Evolutionary conservation across 2,797 vertebrate genomes (phyloP).

Genomic region (Limnodromus scolopaceus): DNA sequence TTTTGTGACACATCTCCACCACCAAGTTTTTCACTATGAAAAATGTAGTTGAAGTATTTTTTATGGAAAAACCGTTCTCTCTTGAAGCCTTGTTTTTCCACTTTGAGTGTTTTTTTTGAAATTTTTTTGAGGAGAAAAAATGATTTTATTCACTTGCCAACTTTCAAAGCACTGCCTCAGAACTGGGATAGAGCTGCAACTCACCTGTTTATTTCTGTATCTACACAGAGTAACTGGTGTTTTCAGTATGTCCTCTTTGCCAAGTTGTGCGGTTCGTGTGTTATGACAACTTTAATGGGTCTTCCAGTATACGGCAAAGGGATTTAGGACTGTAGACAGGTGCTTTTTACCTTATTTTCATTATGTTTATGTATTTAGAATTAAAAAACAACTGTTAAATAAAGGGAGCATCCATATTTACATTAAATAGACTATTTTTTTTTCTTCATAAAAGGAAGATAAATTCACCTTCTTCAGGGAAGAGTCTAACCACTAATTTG

Average conservation of each 20-base stretch:
- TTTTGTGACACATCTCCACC: not conserved
- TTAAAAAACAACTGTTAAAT: not conserved
- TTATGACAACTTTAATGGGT: not conserved
- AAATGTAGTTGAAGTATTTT: not conserved
- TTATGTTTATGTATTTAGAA: too few relatives aligned
- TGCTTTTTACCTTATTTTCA: not conserved
- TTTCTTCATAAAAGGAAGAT: not conserved
- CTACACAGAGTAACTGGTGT: not conserved
- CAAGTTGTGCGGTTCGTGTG: not conserved
- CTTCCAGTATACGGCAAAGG: not conserved
- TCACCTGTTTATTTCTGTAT: not conserved
- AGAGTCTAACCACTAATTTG: not conserved
- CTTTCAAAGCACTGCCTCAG: not conserved
- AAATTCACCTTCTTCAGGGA: not conserved
- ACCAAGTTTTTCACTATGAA: not conserved
- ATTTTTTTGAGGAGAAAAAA: not conserved
- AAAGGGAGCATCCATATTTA: not conserved
- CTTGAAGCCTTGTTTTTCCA: not conserved
- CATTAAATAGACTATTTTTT: not conserved
- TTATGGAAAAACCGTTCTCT: not conserved
- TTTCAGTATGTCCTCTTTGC: not conserved
- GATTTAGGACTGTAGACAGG: not conserved
- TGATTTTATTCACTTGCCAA: not conserved
- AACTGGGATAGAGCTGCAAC: not conserved
- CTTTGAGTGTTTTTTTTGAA: not conserved